Conservation (phyloP, 2,113 vertebrate species). For the Petroica traversi region DNA sequence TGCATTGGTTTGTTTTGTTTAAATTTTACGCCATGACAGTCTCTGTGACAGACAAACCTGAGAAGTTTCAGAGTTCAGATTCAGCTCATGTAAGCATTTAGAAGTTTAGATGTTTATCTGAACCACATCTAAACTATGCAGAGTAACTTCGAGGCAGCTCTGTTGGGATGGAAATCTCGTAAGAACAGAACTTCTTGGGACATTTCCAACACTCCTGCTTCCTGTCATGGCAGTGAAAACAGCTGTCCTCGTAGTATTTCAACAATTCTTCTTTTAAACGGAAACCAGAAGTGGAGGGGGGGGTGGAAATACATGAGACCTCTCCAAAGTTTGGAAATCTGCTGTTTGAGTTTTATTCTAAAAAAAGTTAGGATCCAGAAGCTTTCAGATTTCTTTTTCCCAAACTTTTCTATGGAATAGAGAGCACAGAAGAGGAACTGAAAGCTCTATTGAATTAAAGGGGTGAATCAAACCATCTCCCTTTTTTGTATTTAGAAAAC, state of each 20-base stretch:
- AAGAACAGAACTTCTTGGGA: not conserved
- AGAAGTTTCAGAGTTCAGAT: not conserved
- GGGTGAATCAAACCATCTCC: not conserved
- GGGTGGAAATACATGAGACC: not conserved
- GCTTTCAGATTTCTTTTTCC: not conserved
- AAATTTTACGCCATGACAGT: not conserved
- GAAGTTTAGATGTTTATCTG: constrained; percentile 18
- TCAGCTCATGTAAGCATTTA: not conserved
- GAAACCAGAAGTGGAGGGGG: constrained; percentile 14
- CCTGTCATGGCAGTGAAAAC: constrained; percentile 53
- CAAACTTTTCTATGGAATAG: not conserved
- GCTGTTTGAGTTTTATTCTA: not conserved
- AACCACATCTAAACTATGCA: not conserved
- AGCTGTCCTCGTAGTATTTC: not conserved
- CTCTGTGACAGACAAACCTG: not conserved
- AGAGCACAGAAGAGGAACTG: not conserved
- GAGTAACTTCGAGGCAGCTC: not conserved
- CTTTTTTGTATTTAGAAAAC: not conserved
- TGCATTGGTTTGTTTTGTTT: not conserved
- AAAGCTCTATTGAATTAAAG: not conserved
- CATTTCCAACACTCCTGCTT: constrained; percentile 53
- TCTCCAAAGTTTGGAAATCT: not conserved
- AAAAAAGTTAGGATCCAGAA: not conserved
- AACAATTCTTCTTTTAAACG: constrained; percentile 45
- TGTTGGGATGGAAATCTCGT: constrained; percentile 11